phyloP scores from a whole-genome alignment of 1,140 invertebrate species.

The Kradibia gibbosae region DNA sequence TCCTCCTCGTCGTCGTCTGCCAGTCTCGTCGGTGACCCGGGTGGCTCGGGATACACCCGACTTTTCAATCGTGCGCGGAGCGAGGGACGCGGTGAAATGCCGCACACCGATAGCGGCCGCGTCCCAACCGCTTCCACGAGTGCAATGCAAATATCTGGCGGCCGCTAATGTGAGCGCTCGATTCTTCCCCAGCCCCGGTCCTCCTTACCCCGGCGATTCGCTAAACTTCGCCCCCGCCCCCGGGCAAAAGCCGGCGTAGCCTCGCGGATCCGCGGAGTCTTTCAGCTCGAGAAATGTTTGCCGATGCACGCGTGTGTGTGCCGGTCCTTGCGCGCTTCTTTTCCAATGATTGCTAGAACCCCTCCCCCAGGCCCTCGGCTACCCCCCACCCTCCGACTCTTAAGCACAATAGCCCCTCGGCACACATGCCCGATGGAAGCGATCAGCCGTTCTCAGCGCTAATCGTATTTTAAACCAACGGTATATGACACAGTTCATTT shows the following conservation, averaged over 20 bases:
- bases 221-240: background rate
- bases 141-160: conserved; percentile 71
- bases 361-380: background rate
- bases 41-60: background rate
- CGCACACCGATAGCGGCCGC: conserved; percentile 53
- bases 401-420: background rate
- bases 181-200: conserved; percentile 54
- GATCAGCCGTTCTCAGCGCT: background rate
- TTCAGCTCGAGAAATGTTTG: conserved; percentile 10
- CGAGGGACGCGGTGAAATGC: conserved; percentile 55
- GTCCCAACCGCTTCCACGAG: conserved; percentile 60
- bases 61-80: background rate
- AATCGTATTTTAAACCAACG: background rate
- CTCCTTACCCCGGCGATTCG: background rate
- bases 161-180: conserved; percentile 68
- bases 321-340: background rate
- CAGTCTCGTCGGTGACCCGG: no score
- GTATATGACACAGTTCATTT: background rate
- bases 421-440: background rate
- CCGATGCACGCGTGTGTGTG: background rate
- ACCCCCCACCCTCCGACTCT: background rate
- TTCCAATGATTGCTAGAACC: background rate
- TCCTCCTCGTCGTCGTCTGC: no score
- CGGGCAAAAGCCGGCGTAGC: no score
- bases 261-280: background rate